Conservation (phyloP, 2,888 invertebrate genomes). For the Pyrgus malvae region DNA sequence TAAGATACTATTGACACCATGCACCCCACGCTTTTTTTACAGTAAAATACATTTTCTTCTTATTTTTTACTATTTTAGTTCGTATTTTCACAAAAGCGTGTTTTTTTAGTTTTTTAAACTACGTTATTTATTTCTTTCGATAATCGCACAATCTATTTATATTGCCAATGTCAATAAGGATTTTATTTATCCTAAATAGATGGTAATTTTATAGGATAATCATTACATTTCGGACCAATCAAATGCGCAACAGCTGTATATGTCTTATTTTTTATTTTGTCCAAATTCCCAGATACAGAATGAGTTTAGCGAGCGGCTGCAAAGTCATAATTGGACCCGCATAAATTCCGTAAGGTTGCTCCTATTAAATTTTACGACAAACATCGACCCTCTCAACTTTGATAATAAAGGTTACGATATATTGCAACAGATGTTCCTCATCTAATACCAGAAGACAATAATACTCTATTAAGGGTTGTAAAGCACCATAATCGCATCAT, state of each 20-base stretch:
- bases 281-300: slow-evolving; percentile 45
- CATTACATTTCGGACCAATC: too few relatives aligned
- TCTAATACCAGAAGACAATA: slow-evolving; percentile 31
- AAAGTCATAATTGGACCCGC: slow-evolving; percentile 53
- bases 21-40: too few relatives aligned
- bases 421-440: slow-evolving; percentile 57
- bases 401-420: slow-evolving; percentile 74
- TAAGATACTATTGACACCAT: too few relatives aligned
- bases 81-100: too few relatives aligned
- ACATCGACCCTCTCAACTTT: slow-evolving; percentile 73
- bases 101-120: too few relatives aligned
- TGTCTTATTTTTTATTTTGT: slow-evolving; percentile 38
- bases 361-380: slow-evolving; percentile 77
- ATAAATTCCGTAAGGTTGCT: slow-evolving; percentile 67
- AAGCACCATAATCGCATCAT: slow-evolving; percentile 5
- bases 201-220: too few relatives aligned
- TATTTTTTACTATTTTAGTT: too few relatives aligned
- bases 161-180: too few relatives aligned
- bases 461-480: slow-evolving; percentile 33
- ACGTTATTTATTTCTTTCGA: too few relatives aligned
- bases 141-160: too few relatives aligned
- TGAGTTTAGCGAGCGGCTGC: slow-evolving; percentile 47
- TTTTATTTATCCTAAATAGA: too few relatives aligned
- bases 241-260: slow-evolving; percentile 33
- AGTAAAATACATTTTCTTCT: too few relatives aligned